phyloP scores from a whole-genome alignment of 2,797 vertebrate species.

The Anas acuta region DNA sequence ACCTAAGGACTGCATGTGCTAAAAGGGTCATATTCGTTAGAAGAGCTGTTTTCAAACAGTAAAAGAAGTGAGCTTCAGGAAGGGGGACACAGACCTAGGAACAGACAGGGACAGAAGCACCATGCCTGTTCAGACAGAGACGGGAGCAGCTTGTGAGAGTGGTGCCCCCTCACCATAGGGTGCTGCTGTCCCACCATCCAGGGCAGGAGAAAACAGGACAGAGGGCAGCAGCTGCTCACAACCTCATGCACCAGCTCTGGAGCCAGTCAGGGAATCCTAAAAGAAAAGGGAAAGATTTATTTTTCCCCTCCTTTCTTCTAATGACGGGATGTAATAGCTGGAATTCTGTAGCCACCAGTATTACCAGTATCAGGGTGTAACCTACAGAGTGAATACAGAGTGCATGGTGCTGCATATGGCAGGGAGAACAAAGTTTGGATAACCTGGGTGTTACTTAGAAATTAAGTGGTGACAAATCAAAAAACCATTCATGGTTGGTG shows the following conservation, averaged over 20 bases:
- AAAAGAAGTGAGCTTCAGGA: background rate
- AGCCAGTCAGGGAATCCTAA: background rate
- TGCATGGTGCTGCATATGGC: rapidly evolving
- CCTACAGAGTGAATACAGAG: rapidly evolving
- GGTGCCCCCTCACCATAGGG: too few relatives aligned
- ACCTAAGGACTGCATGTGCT: background rate
- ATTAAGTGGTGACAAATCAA: background rate
- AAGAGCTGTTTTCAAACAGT: background rate
- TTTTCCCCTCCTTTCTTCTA: background rate
- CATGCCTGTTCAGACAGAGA: background rate
- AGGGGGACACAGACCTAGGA: rapidly evolving
- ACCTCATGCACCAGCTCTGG: background rate
- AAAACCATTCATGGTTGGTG: background rate
- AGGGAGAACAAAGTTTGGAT: background rate
- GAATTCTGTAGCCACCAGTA: background rate
- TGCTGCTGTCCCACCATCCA: background rate
- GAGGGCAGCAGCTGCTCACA: background rate
- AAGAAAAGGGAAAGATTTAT: background rate
- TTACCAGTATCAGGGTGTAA: background rate
- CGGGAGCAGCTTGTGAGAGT: background rate
- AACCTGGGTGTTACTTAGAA: background rate
- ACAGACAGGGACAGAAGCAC: background rate
- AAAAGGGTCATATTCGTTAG: background rate
- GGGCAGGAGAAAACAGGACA: background rate
- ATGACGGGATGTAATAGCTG: background rate